These are phyloP conservation scores for Sorex fumeus DNA, from an alignment of 2,113 vertebrate species.

Conservation along the genomic window DNA sequence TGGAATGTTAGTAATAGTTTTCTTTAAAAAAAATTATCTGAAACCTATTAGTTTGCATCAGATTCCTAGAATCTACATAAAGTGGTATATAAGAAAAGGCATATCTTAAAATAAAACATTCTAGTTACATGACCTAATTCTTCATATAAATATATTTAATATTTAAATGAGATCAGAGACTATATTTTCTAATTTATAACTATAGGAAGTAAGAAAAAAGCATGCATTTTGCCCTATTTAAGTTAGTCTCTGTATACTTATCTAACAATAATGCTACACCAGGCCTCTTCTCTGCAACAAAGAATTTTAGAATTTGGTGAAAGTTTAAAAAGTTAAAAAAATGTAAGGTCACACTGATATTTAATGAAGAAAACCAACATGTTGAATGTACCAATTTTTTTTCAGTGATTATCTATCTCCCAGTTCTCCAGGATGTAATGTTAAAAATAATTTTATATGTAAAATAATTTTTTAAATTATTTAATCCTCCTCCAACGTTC, in stretches of 20 bases:
- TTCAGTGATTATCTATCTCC: not conserved
- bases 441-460: constrained; percentile 66
- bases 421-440: constrained; percentile 22
- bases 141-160: not conserved
- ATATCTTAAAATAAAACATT: too few species aligned
- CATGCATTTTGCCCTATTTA: constrained; percentile 34
- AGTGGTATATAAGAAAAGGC: constrained; percentile 4
- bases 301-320: constrained; percentile 2
- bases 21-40: not conserved
- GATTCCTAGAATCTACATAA: not conserved
- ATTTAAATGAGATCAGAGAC: constrained; percentile 10
- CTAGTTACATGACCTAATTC: constrained; percentile 3
- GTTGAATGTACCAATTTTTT: constrained; percentile 79
- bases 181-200: not conserved
- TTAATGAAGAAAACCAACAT: constrained; percentile 10
- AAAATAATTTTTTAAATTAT: constrained; percentile 82
- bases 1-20: constrained; percentile 16
- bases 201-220: constrained; percentile 23
- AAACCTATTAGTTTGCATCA: constrained; percentile 35
- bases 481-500: constrained; percentile 83
- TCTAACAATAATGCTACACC: not conserved
- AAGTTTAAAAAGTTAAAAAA: not conserved
- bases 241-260: not conserved
- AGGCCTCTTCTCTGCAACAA: not conserved
- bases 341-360: not conserved